Base-by-base conservation (phyloP, 1,140 invertebrate species). In the Lordiphosa mommai region DNA sequence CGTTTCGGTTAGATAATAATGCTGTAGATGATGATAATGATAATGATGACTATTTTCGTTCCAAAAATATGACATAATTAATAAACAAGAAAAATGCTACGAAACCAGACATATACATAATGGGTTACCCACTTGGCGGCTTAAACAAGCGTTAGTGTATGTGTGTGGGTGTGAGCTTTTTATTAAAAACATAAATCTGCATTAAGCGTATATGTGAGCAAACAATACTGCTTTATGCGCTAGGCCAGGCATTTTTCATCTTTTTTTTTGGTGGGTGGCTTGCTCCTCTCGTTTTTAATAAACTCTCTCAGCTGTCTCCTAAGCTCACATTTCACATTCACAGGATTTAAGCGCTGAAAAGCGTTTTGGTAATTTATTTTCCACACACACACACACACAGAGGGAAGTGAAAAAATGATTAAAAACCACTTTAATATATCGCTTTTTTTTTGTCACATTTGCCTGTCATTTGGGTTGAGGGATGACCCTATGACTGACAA, bases 101-200 rank as follows among this genome's bases (percentile, higher is more conserved):
- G 6, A 12, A 30, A 10, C 1, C 8, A 4, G 29, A 16, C 10
- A 17, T 37, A 27, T 40, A 40, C 41, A 55, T 61, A 80, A 79
- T 69, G 43, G 49, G n/a, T 16, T 47, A 37, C 69, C 79, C 72
- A 77, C 53, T 61, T 77, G 44, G 59, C 8, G 64, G 68, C 37
- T 79, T 58, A 41, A 37, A 27, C n/a, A 52, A 14, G n/a, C 36
- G 27, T 47, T 10, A 20, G 33, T 38, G 7, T 46, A 34, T 40
- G 29, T 38, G n/a, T 44, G 44, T 52, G 30, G 53, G 44, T 57
- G 27, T 13, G 50, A 27, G 40, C 34, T 59, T 65, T 23, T 80
- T 80, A 82, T 82, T 80, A 80, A 80, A 80, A 74, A 71, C 76
- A 80, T 80, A 80, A 80, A 82, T 80, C 74, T 80, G 71, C 74